Conservation (phyloP, 2,888 invertebrate genomes). For the Luperina nickerlii region DNA sequence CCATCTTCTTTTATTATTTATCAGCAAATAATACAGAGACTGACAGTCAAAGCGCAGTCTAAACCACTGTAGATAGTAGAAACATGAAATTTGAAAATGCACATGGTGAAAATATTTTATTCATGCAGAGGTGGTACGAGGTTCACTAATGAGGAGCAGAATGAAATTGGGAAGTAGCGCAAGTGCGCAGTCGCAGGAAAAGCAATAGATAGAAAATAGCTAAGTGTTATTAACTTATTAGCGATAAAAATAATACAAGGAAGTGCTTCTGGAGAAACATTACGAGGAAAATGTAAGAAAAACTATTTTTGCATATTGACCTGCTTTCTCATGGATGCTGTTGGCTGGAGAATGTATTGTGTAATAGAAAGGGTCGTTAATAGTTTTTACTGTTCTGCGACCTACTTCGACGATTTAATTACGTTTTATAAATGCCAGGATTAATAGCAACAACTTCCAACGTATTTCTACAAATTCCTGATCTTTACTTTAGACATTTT, state of each 20-base stretch:
- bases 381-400: slow-evolving; percentile 52
- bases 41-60: background rate
- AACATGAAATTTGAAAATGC: background rate
- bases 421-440: slow-evolving; percentile 15
- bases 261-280: slow-evolving; percentile 40
- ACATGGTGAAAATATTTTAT: background rate
- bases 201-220: background rate
- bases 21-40: background rate
- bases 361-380: slow-evolving; percentile 55
- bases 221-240: background rate
- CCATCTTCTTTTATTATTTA: slow-evolving; percentile 9
- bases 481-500: background rate
- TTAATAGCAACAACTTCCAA: background rate
- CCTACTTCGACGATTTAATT: slow-evolving; percentile 33
- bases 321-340: slow-evolving; percentile 40
- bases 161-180: background rate
- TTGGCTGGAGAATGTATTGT: slow-evolving; percentile 53
- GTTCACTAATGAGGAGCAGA: background rate
- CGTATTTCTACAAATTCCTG: background rate
- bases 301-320: slow-evolving; percentile 64
- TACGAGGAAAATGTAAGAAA: slow-evolving; percentile 48
- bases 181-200: slow-evolving; percentile 1
- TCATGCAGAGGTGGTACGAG: too few relatives aligned
- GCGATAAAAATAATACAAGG: slow-evolving; percentile 36
- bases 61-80: background rate